These are phyloP conservation scores for Drosophila incognita DNA, from an alignment of 2,888 invertebrate genomes.

Conservation along the genomic window DNA sequence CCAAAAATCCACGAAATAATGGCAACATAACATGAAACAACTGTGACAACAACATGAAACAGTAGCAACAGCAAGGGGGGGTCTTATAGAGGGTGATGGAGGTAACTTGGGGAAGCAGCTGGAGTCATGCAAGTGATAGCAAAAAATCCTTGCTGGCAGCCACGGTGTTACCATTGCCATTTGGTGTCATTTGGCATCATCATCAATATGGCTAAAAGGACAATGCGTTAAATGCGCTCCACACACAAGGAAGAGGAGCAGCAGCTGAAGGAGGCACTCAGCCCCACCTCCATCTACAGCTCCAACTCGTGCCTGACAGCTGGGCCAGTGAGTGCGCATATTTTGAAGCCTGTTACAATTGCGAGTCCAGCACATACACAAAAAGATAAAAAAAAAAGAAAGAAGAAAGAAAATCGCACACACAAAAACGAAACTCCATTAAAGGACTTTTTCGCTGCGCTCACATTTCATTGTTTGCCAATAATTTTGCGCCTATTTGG, in stretches of 20 bases:
- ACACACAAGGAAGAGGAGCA: background rate
- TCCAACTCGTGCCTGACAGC: constrained; percentile 50
- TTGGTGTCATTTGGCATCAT: constrained; percentile 80
- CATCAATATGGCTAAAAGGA: constrained; percentile 82
- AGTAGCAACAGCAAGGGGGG: background rate
- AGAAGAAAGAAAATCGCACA: constrained; percentile 2
- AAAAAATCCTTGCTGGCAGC: constrained; percentile 74
- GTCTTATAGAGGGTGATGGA: background rate
- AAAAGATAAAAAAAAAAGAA: background rate
- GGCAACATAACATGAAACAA: constrained; percentile 81
- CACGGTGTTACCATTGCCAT: constrained; percentile 78
- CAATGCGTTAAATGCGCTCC: constrained; percentile 81
- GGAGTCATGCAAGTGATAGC: constrained; percentile 71
- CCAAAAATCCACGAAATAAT: constrained; percentile 81
- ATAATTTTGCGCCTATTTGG: constrained; percentile 46
- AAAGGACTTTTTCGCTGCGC: constrained; percentile 41
- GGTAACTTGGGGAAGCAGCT: constrained; percentile 16
- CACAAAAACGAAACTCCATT: constrained; percentile 45
- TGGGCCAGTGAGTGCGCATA: constrained; percentile 76
- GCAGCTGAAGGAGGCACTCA: constrained; percentile 26
- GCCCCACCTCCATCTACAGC: background rate
- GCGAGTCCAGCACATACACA: constrained; percentile 28
- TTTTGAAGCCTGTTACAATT: constrained; percentile 68
- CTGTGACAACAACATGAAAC: constrained; percentile 72
- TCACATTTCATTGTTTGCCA: constrained; percentile 44